Evolutionary conservation across 1,140 invertebrate genomes (phyloP).

Genomic region (Diorhabda carinulata): DNA sequence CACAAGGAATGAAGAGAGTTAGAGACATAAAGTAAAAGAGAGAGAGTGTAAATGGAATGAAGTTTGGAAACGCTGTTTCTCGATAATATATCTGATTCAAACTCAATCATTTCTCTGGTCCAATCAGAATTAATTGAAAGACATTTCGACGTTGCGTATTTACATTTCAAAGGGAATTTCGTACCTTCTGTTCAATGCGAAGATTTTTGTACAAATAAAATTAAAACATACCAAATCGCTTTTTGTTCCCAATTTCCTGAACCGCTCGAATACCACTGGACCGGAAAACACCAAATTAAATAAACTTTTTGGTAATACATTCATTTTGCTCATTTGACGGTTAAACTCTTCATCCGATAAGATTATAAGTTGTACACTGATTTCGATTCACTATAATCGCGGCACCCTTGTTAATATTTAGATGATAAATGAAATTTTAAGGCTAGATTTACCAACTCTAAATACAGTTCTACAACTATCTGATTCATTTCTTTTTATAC

Average conservation of each 20-base stretch:
- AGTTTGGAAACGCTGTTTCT: slow-evolving; percentile 15
- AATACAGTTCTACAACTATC: too few relatives aligned
- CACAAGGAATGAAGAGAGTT: neutral
- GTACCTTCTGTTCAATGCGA: neutral
- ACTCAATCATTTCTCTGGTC: slow-evolving; percentile 14
- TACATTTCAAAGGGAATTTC: slow-evolving; percentile 20
- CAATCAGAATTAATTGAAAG: slow-evolving; percentile 20
- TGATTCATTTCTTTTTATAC: too few relatives aligned
- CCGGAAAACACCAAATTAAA: neutral
- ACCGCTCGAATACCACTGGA: neutral
- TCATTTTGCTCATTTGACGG: too few relatives aligned
- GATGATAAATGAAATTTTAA: too few relatives aligned
- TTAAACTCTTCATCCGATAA: too few relatives aligned
- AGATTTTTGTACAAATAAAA: slow-evolving; percentile 17
- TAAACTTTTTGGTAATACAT: neutral
- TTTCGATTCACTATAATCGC: too few relatives aligned
- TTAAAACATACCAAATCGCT: slow-evolving; percentile 13
- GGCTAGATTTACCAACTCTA: too few relatives aligned
- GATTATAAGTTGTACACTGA: too few relatives aligned
- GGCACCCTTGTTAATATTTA: too few relatives aligned
- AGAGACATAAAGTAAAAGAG: too few relatives aligned
- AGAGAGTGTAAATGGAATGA: slow-evolving; percentile 16
- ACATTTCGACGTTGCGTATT: slow-evolving; percentile 13
- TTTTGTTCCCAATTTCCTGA: slow-evolving; percentile 3
- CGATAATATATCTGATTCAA: slow-evolving; percentile 14